Percentiles rank a stretch among this genome's conserved stretches.
Conservation (phyloP, 2,113 vertebrate species). For the Vidua chalybeata region DNA sequence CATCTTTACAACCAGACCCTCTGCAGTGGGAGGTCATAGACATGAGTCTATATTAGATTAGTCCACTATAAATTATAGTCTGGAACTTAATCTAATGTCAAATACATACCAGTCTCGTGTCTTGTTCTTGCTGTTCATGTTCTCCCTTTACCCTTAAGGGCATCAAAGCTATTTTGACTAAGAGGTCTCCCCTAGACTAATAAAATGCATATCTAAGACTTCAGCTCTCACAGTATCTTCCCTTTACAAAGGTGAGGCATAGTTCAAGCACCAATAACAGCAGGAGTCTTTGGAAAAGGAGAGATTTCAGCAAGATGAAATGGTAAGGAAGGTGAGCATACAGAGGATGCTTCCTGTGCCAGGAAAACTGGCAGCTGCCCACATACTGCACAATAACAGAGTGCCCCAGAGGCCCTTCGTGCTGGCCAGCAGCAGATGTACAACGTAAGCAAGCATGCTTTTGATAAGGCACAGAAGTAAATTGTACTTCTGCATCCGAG, state of each 20-base stretch:
- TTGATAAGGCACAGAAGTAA: not conserved
- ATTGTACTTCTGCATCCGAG: not conserved
- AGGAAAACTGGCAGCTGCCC: not conserved
- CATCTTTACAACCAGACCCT: not conserved
- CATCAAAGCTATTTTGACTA: not conserved
- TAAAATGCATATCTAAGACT: not conserved
- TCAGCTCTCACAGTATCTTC: not conserved
- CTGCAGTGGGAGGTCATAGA: not conserved
- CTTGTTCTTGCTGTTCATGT: not conserved
- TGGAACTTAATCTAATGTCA: not conserved
- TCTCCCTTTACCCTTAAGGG: not conserved
- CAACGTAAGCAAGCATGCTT: not conserved
- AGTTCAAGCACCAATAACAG: not conserved
- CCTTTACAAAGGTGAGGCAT: not conserved
- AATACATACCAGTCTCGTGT: not conserved
- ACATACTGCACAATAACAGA: not conserved
- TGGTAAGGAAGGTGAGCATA: not conserved
- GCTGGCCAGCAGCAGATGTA: conserved; percentile 10
- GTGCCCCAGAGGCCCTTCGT: not conserved
- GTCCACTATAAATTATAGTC: not conserved
- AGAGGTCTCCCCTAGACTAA: not conserved
- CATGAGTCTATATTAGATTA: not conserved
- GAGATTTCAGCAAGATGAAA: not conserved
- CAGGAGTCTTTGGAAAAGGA: not conserved
- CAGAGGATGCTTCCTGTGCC: not conserved